A percentile compares a stretch with the other conserved stretches of the same genome.
These are phyloP conservation scores for Chinchilla lanigera DNA, from an alignment of 2,113 vertebrate species.

Conservation along the genomic window DNA sequence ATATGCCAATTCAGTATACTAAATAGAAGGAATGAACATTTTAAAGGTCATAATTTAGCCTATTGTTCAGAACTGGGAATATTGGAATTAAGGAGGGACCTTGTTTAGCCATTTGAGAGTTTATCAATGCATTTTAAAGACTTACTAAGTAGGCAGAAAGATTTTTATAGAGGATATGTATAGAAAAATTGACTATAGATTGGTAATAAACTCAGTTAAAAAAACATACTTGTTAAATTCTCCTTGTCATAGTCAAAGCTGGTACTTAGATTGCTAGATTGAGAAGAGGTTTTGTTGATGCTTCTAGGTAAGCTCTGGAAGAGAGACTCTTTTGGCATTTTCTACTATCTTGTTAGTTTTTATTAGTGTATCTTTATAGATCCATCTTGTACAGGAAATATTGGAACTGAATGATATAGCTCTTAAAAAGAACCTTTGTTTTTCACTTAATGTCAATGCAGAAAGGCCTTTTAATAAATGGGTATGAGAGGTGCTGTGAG, in stretches of 20 bases:
- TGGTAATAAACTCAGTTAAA: neutral
- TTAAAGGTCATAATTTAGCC: conserved; percentile 3
- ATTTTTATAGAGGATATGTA: neutral
- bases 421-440: neutral
- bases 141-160: neutral
- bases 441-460: neutral
- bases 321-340: neutral
- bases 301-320: neutral
- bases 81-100: neutral
- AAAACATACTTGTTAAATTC: neutral
- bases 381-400: neutral
- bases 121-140: neutral
- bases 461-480: neutral
- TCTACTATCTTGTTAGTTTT: neutral
- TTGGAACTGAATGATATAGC: neutral
- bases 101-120: conserved; percentile 17
- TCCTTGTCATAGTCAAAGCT: conserved; percentile 19
- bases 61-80: neutral
- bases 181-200: conserved; percentile 3
- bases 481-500: neutral
- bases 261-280: neutral
- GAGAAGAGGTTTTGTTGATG: neutral
- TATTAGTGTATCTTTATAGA: neutral
- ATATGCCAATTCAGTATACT: neutral
- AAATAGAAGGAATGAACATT: neutral